Evolutionary conservation across 2,113 vertebrate genomes (phyloP), one percentile per base, ranked within the genome.

Genomic region (Psammodynastes pulverulentus): DNA sequence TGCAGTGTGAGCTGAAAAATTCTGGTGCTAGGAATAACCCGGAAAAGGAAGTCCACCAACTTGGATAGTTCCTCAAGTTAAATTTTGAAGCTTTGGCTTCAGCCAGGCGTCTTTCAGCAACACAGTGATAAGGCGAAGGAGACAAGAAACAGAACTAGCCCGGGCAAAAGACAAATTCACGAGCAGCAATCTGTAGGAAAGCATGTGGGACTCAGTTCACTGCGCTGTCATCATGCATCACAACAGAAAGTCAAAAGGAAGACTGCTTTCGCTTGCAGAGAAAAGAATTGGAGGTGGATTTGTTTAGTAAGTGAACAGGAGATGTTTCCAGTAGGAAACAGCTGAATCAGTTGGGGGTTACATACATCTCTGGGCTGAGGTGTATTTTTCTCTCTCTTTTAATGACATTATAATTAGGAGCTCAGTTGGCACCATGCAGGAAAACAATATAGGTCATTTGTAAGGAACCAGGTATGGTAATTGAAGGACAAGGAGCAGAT

Each of bases 271-370:
- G 1, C 58, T 29, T 7, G 5, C 43, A 43, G 54, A 1, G 93
- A 17, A 29, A 52, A 86, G 10, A 24, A 19, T 53, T 23, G 3
- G 51, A 92, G 86, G 45, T 51, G 29, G 45, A 62, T 58, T 19
- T 91, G 13, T 84, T 17, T 24, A 45, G 39, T 87, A 67, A 91
- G 84, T 93, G 92, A 93, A 84, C 12, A 89, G 89, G 24, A 87
- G n/a, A 24, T 19, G 46, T 87, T 62, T 51, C 46, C 62, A 23
- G 23, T 15, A 34, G 0, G 5, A n/a, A n/a, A 34, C 62, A 67
- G 26, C 49, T 56, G 46, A n/a, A 24, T 23, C 29, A 24, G 53
- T 21, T 43, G 26, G 79, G 9, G 45, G 84, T n/a, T 26, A 13
- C 54, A 45, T 26, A 13, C 54, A 45, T 24, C 89, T 39, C 48